phyloP scores from a whole-genome alignment of 2,888 invertebrate genomes.

The Smittia sp. region DNA sequence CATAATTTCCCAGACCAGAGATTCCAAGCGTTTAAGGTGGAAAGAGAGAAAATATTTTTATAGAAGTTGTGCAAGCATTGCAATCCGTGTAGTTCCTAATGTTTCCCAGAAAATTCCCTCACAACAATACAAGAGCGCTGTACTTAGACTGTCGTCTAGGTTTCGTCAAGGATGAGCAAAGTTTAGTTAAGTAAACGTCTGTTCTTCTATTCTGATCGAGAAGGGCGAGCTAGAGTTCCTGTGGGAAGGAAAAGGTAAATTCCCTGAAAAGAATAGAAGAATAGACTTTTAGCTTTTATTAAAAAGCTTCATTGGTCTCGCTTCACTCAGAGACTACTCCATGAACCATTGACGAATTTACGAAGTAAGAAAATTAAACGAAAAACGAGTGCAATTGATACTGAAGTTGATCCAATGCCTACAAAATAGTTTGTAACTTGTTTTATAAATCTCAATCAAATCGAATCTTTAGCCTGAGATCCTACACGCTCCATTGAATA shows the following conservation, averaged over 20 bases:
- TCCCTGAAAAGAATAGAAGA: too few species aligned
- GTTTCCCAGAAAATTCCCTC: neutral
- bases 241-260: too few species aligned
- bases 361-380: neutral
- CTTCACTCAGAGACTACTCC: too few species aligned
- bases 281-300: too few species aligned
- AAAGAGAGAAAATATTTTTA: constrained; percentile 2
- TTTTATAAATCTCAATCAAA: neutral
- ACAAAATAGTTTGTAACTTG: neutral
- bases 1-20: neutral
- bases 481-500: too few species aligned
- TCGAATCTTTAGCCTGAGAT: neutral
- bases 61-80: neutral
- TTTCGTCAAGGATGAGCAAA: too few species aligned
- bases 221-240: too few species aligned
- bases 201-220: too few species aligned
- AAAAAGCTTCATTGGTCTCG: too few species aligned
- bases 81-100: neutral
- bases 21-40: neutral
- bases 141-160: too few species aligned
- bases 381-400: constrained; percentile 16
- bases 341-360: constrained; percentile 14
- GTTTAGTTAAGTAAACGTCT: too few species aligned
- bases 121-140: neutral
- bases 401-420: neutral